Conservation (phyloP, 2,113 vertebrate genomes). For the Pipra filicauda region DNA sequence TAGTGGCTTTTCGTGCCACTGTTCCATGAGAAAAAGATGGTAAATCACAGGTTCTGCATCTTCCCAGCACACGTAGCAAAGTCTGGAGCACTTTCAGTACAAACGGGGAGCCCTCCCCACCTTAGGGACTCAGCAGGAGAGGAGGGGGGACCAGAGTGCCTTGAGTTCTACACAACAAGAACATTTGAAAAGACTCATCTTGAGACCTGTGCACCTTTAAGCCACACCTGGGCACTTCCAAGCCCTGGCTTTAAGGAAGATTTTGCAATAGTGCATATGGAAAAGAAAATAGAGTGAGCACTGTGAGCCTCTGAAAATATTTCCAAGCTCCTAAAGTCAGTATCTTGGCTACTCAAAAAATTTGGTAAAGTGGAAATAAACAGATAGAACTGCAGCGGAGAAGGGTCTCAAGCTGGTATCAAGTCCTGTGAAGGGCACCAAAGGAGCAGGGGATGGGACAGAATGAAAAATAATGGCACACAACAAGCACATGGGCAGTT, state of each 20-base stretch:
- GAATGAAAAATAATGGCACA: background rate
- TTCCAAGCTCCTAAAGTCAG: background rate
- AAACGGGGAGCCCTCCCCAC: fast-evolving
- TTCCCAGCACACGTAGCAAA: background rate
- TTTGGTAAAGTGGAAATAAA: background rate
- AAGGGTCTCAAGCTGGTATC: background rate
- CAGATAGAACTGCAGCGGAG: background rate
- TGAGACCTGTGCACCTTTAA: background rate
- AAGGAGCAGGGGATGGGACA: background rate
- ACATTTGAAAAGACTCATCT: background rate
- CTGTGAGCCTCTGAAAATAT: background rate
- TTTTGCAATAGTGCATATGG: background rate
- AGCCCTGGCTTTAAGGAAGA: background rate
- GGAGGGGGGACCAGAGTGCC: background rate
- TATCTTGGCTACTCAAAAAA: background rate
- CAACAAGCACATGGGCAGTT: background rate
- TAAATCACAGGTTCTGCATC: background rate
- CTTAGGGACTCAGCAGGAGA: background rate
- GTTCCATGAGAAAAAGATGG: background rate
- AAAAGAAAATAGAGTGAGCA: background rate
- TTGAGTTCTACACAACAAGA: background rate
- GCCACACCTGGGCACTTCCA: background rate
- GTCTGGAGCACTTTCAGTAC: background rate
- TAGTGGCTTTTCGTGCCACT: background rate
- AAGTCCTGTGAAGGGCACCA: background rate